These are phyloP conservation scores for Erythrolamprus reginae DNA, from an alignment of 2,113 vertebrate genomes.

Conservation along the genomic window DNA sequence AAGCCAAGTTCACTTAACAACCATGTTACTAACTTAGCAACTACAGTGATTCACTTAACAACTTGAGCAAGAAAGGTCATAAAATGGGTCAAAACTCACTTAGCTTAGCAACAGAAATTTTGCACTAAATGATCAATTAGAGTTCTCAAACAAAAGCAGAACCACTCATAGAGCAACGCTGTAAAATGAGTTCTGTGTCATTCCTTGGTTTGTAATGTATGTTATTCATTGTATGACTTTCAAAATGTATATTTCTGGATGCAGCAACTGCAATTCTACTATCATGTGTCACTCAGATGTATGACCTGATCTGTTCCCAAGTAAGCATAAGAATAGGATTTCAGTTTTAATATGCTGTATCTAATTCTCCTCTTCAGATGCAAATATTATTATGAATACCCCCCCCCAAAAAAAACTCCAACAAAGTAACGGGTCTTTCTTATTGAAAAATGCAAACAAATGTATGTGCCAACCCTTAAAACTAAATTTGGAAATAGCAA, in stretches of 20 bases:
- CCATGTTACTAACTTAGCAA: neutral
- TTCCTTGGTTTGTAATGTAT: neutral
- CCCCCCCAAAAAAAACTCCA: neutral
- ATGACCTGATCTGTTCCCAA: neutral
- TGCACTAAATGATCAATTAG: neutral
- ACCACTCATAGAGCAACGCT: neutral
- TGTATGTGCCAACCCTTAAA: neutral
- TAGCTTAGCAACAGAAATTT: neutral
- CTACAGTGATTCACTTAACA: neutral
- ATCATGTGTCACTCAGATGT: neutral
- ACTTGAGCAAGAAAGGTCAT: neutral
- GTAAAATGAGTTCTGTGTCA: neutral
- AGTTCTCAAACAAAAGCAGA: neutral
- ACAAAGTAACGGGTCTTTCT: neutral
- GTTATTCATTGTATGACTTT: neutral
- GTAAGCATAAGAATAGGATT: neutral
- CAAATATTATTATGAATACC: neutral
- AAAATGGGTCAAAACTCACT: neutral
- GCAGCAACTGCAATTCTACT: neutral
- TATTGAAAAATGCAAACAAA: neutral
- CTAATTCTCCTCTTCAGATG: neutral
- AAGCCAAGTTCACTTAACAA: neutral
- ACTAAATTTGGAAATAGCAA: neutral
- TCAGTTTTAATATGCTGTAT: neutral
- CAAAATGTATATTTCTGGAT: neutral